A percentile compares a stretch with the other conserved stretches of the same genome.
Conservation (phyloP, 2,888 invertebrate genomes). For the Hanleya hanleyi region DNA sequence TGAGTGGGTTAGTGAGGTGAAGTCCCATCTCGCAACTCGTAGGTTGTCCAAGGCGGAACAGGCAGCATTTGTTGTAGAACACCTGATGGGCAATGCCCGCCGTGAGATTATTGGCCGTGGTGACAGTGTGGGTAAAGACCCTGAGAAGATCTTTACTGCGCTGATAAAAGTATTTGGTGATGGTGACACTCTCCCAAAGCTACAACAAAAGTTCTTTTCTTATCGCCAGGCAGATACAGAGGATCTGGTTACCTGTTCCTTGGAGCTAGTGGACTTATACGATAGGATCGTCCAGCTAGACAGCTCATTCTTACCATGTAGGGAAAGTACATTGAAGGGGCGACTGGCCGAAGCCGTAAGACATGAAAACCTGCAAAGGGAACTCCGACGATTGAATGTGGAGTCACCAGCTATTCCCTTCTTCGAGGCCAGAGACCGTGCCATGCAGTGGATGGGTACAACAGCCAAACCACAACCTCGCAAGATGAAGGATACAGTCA, state of each 20-base stretch:
- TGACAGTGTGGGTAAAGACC: no score
- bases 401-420: neutral
- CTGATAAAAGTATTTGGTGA: constrained; percentile 11
- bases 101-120: constrained; percentile 14
- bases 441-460: neutral
- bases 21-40: neutral
- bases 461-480: no score
- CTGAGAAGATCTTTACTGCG: neutral
- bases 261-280: constrained; percentile 9
- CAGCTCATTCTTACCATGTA: neutral
- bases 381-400: neutral
- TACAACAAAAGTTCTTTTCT: constrained; percentile 9
- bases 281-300: constrained; percentile 10
- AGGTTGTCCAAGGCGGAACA: neutral
- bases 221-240: constrained; percentile 1
- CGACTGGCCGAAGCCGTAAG: constrained; percentile 1
- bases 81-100: constrained; percentile 11
- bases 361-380: neutral
- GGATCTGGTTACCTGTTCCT: constrained; percentile 9
- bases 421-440: neutral
- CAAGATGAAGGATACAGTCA: no score
- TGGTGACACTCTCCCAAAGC: constrained; percentile 6
- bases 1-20: constrained; percentile 11
- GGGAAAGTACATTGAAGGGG: constrained; percentile 7
- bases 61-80: constrained; percentile 8